Conservation (phyloP, 1,140 invertebrate genomes). For the Microplitis mediator region DNA sequence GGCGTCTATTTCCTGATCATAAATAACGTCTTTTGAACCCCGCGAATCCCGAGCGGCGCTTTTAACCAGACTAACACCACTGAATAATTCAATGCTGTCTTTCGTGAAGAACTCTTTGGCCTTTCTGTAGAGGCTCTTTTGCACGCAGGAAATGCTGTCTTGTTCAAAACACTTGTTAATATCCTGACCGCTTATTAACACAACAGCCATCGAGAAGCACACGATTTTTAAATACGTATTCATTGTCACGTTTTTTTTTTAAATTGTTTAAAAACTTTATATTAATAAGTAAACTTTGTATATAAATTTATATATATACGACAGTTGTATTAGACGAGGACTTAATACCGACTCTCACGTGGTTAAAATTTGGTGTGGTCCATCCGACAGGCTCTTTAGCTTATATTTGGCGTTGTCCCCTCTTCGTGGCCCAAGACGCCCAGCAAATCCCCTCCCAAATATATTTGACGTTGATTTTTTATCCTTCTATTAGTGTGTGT, state of each 20-base stretch:
- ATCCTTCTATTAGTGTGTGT: conserved; percentile 45
- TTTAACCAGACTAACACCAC: conserved; percentile 65
- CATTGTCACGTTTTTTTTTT: conserved; percentile 25
- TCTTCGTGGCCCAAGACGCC: conserved; percentile 21
- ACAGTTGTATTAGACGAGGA: conserved; percentile 25
- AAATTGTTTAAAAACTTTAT: not conserved
- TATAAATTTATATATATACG: not conserved
- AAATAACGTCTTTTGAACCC: conserved; percentile 53
- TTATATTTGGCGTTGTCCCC: conserved; percentile 57
- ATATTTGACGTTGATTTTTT: conserved; percentile 25
- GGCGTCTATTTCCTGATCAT: conserved; percentile 60
- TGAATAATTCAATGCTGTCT: conserved; percentile 65
- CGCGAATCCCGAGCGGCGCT: conserved; percentile 51
- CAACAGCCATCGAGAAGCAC: conserved; percentile 39
- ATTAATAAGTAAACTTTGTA: too few species aligned
- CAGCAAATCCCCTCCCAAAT: conserved; percentile 4
- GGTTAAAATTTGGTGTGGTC: conserved; percentile 60
- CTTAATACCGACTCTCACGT: conserved; percentile 42
- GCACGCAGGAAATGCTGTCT: conserved; percentile 72
- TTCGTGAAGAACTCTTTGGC: conserved; percentile 69
- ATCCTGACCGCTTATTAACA: conserved; percentile 43
- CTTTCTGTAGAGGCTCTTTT: conserved; percentile 66
- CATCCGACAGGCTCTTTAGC: conserved; percentile 59
- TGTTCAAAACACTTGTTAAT: conserved; percentile 66
- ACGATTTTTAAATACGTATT: conserved; percentile 28